Evolutionary conservation across 2,113 vertebrate species (phyloP).

Genomic region (Dromiciops gliroides): DNA sequence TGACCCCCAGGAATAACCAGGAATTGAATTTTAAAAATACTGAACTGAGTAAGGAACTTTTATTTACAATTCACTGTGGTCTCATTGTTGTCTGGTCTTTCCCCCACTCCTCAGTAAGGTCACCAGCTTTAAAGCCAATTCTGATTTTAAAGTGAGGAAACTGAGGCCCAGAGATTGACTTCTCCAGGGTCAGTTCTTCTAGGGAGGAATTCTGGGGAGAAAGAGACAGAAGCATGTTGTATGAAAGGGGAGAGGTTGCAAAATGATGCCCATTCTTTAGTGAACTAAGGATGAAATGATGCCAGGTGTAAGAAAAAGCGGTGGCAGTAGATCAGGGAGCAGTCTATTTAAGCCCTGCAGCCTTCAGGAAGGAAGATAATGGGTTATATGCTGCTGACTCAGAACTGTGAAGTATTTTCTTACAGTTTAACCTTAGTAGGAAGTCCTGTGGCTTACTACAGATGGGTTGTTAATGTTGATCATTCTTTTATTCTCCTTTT

Average conservation of each 20-base stretch:
- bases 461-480: neutral
- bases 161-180: neutral
- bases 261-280: neutral
- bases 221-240: neutral
- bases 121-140: neutral
- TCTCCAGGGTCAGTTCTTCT: neutral
- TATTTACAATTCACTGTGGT: neutral
- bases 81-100: neutral
- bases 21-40: neutral
- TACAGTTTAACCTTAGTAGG: neutral
- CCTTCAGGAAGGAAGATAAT: neutral
- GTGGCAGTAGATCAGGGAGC: neutral
- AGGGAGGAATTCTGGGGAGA: neutral
- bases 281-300: neutral
- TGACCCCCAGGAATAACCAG: neutral
- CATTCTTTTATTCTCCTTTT: slow-evolving; percentile 20
- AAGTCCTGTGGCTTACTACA: neutral
- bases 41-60: neutral
- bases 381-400: neutral
- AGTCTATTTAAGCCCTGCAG: neutral
- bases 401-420: neutral
- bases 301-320: neutral
- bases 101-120: neutral
- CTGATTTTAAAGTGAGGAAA: neutral
- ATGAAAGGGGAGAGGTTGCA: neutral